Evolutionary conservation across 2,797 vertebrate genomes (phyloP).

Genomic region (Thaleichthys pacificus): DNA sequence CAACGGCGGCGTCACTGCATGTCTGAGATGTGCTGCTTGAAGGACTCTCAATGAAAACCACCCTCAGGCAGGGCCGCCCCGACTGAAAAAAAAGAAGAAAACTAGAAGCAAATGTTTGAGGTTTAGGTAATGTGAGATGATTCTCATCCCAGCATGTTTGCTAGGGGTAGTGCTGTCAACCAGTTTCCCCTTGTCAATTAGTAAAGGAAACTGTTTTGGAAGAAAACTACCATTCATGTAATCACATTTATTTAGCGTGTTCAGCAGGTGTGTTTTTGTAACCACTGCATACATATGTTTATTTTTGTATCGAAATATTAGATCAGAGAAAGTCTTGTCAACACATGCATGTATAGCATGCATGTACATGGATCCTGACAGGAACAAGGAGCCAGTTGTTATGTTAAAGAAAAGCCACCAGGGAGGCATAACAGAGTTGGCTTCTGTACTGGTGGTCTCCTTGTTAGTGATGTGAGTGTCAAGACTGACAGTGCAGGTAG

Average conservation of each 20-base stretch:
- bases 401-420: conserved; percentile 65
- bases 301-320: not conserved
- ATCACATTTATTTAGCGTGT: not conserved
- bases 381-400: conserved; percentile 55
- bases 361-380: conserved; percentile 41
- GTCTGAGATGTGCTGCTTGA: conserved; percentile 27
- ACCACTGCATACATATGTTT: not conserved
- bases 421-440: conserved; percentile 73
- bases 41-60: conserved; percentile 45
- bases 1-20: conserved; percentile 29
- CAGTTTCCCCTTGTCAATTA: conserved; percentile 15
- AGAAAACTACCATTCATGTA: not conserved
- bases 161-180: conserved; percentile 16
- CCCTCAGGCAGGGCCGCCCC: conserved; percentile 26
- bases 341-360: not conserved
- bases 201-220: conserved; percentile 10
- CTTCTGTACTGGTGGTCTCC: conserved; percentile 75
- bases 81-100: conserved; percentile 27
- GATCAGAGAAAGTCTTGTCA: not conserved
- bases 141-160: conserved; percentile 15
- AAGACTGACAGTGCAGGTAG: conserved; percentile 79
- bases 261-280: not conserved
- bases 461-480: conserved; percentile 76
- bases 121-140: conserved; percentile 27
- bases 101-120: conserved; percentile 14